Evolutionary conservation across 1,140 invertebrate genomes (phyloP).

Genomic region (Mycetomoellerius zeteki): DNA sequence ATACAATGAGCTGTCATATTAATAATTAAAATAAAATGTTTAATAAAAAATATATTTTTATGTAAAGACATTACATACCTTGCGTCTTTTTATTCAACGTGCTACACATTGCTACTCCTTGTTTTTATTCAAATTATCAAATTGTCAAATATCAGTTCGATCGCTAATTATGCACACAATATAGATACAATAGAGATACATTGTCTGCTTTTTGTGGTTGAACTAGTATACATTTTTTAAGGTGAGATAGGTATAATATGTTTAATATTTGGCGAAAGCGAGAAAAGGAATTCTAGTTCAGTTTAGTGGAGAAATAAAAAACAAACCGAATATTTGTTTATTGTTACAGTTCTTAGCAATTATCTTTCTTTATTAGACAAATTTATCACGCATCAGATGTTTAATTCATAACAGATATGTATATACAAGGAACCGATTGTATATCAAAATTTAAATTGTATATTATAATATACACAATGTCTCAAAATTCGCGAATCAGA

Average conservation of each 20-base stretch:
- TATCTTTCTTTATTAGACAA: not conserved
- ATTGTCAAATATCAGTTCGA: not conserved
- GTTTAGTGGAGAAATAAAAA: no score
- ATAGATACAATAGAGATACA: not conserved
- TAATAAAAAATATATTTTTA: conserved; percentile 64
- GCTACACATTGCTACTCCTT: not conserved
- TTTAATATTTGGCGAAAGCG: no score
- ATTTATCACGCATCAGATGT: not conserved
- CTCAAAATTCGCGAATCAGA: no score
- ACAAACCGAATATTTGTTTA: not conserved
- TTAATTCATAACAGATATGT: not conserved
- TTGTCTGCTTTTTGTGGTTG: no score
- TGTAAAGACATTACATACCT: conserved; percentile 19
- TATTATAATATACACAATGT: no score
- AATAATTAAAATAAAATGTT: conserved; percentile 48
- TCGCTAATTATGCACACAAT: not conserved
- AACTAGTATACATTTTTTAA: no score
- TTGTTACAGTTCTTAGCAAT: not conserved
- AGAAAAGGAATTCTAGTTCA: no score
- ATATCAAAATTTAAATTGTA: no score
- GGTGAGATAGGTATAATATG: no score
- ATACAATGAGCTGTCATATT: conserved; percentile 12
- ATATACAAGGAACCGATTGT: not conserved
- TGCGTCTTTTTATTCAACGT: conserved; percentile 7
- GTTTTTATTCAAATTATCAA: not conserved